Evolutionary conservation across 1,140 invertebrate species (phyloP).

Genomic region (Drosophila ohnishii): DNA sequence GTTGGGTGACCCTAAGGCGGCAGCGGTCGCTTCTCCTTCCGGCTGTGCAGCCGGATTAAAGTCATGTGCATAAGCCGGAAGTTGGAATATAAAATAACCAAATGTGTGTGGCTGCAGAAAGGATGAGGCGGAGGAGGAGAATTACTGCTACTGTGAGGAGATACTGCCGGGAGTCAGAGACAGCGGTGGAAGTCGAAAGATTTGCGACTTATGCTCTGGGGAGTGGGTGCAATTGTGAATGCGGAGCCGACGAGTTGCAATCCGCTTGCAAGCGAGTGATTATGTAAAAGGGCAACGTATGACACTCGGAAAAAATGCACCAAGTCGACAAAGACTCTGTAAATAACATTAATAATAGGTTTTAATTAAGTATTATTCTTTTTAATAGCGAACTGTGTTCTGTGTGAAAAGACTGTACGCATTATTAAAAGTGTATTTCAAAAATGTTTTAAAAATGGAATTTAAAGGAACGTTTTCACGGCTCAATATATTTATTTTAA

Average conservation of each 20-base stretch:
- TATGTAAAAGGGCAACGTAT: slow-evolving; percentile 37
- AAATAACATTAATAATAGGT: too few species aligned
- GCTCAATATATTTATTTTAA: background rate
- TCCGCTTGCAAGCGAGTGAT: slow-evolving; percentile 48
- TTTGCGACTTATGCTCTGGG: slow-evolving; percentile 62
- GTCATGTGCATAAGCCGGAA: slow-evolving; percentile 80
- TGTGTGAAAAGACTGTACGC: too few species aligned
- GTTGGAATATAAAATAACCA: slow-evolving; percentile 78
- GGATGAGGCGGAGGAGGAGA: background rate
- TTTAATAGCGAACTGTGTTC: background rate
- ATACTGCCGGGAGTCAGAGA: background rate
- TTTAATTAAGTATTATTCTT: too few species aligned
- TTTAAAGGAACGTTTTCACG: too few species aligned
- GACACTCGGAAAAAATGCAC: slow-evolving; percentile 1
- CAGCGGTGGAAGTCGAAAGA: slow-evolving; percentile 52
- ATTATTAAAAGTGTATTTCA: too few species aligned
- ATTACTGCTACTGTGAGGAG: background rate
- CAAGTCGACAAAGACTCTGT: background rate
- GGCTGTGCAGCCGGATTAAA: slow-evolving; percentile 71
- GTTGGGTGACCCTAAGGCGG: slow-evolving; percentile 31
- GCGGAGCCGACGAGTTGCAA: slow-evolving; percentile 25
- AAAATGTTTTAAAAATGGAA: too few species aligned
- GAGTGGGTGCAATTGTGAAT: slow-evolving; percentile 28
- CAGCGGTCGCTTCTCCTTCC: slow-evolving; percentile 47
- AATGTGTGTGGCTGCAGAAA: slow-evolving; percentile 34